Conservation (phyloP, 2,888 invertebrate genomes). For the Alloscopus bannaensis region DNA sequence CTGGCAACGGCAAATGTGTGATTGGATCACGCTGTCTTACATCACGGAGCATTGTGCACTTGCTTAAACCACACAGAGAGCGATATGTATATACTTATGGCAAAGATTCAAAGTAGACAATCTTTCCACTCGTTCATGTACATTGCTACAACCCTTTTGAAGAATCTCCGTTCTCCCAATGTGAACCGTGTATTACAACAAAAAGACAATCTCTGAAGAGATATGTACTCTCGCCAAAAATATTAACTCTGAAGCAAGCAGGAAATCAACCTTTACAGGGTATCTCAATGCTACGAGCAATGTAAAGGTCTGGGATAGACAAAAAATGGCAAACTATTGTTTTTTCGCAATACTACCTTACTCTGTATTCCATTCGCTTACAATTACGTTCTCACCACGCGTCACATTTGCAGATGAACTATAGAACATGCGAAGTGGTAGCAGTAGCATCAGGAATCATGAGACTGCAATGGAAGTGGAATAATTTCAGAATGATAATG, state of each 20-base stretch:
- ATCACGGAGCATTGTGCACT: too few species aligned
- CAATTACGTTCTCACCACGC: background rate
- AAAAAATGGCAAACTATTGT: conserved; percentile 23
- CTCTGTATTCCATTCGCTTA: background rate
- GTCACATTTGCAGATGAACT: background rate
- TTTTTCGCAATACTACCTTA: conserved; percentile 2
- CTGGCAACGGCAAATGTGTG: background rate
- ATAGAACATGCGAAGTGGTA: background rate
- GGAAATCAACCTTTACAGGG: conserved; percentile 17
- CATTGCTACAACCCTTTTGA: background rate
- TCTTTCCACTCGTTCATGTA: background rate
- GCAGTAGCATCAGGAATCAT: too few species aligned
- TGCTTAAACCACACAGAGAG: conserved; percentile 21
- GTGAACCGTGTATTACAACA: conserved; percentile 4
- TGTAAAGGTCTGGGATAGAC: conserved; percentile 46
- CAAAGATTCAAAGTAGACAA: conserved; percentile 10
- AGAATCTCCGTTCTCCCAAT: background rate
- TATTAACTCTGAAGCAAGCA: too few species aligned
- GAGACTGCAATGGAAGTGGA: too few species aligned
- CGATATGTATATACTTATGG: conserved; percentile 3
- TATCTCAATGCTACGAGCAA: conserved; percentile 29
- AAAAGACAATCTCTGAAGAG: background rate
- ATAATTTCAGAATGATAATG: too few species aligned
- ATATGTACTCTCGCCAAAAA: too few species aligned
- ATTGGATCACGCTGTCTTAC: conserved; percentile 21